Evolutionary conservation across 2,797 vertebrate genomes (phyloP).

Genomic region (Acanthopagrus latus): DNA sequence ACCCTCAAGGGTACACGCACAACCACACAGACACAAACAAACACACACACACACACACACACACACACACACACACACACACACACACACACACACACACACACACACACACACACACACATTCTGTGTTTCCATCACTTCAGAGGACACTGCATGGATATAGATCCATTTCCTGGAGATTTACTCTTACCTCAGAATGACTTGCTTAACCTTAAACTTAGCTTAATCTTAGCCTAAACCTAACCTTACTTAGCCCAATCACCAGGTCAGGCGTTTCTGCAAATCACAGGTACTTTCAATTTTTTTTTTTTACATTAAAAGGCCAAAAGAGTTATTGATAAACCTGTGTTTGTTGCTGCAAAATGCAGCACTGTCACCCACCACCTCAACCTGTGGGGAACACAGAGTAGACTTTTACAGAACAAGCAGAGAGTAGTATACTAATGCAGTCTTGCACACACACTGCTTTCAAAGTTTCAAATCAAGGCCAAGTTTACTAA

Average conservation of each 20-base stretch:
- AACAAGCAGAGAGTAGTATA: too few species aligned
- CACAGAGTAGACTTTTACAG: too few species aligned
- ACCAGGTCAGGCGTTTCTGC: too few species aligned
- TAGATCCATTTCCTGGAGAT: background rate
- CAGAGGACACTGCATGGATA: background rate
- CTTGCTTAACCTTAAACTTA: background rate
- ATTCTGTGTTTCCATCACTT: background rate
- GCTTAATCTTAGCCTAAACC: background rate
- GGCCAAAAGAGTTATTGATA: too few species aligned
- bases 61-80: background rate
- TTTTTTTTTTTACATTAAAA: too few species aligned
- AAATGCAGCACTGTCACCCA: too few species aligned
- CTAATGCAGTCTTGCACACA: too few species aligned
- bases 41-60: constrained; percentile 6
- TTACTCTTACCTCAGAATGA: background rate
- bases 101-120: background rate
- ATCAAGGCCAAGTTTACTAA: too few species aligned
- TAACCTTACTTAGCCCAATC: background rate
- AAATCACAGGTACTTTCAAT: too few species aligned
- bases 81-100: background rate
- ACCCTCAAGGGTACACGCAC: background rate
- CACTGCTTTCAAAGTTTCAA: too few species aligned
- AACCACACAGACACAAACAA: background rate
- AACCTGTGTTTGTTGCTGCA: too few species aligned
- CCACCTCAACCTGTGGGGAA: too few species aligned